A percentile compares a stretch with the other conserved stretches of the same genome.
Evolutionary conservation across 2,113 vertebrate genomes (phyloP).

Genomic region (Marmota flaviventris): DNA sequence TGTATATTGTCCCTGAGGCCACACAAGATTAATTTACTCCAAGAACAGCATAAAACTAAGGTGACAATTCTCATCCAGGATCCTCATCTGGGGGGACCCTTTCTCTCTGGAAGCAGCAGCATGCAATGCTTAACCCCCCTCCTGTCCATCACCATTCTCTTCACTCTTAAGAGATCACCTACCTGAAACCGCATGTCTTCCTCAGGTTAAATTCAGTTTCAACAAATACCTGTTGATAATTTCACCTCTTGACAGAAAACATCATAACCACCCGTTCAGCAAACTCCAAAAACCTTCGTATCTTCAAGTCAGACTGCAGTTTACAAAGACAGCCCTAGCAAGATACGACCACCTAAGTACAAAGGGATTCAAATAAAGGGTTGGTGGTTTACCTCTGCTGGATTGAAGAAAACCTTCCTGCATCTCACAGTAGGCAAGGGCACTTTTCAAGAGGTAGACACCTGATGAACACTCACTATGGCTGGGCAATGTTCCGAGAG

Average conservation of each 20-base stretch:
- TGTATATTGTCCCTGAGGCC: not conserved
- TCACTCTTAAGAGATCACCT: not conserved
- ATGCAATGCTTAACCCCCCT: accelerated
- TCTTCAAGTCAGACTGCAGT: not conserved
- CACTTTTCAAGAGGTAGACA: not conserved
- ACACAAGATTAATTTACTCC: not conserved
- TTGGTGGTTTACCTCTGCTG: not conserved
- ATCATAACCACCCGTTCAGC: not conserved
- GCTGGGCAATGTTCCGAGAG: not conserved
- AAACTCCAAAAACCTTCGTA: not conserved
- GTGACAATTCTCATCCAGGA: not conserved
- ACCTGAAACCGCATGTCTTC: not conserved
- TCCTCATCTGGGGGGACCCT: accelerated
- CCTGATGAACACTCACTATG: not conserved
- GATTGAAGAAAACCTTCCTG: not conserved
- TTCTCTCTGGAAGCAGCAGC: not conserved
- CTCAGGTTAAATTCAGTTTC: not conserved
- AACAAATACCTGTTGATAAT: not conserved
- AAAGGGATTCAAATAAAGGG: not conserved
- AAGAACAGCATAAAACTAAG: not conserved
- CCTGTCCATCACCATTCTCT: not conserved
- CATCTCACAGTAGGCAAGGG: not conserved
- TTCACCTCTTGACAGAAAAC: not conserved
- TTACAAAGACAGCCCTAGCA: not conserved
- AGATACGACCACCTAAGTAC: not conserved